These are phyloP conservation scores for Seriola rivoliana DNA, from an alignment of 2,113 vertebrate genomes.

Conservation along the genomic window DNA sequence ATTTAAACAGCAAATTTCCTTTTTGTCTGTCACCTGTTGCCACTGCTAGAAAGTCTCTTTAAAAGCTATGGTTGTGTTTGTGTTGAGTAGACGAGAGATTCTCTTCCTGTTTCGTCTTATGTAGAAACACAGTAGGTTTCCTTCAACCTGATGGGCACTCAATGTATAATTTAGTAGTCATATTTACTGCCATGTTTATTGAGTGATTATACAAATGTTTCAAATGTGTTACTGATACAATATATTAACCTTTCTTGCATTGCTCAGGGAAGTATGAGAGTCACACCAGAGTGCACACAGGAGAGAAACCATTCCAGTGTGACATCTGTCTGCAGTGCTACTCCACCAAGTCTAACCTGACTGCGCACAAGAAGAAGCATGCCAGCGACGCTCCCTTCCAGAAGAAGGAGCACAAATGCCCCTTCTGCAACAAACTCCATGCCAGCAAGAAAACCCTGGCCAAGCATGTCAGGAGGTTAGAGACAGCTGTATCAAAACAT, in stretches of 20 bases:
- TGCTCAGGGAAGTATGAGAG: constrained; percentile 95
- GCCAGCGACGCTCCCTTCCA: constrained; percentile 88
- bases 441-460: constrained; percentile 97
- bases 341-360: constrained; percentile 98
- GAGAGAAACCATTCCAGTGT: constrained; percentile 98
- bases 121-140: not conserved
- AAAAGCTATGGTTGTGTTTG: too few relatives aligned
- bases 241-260: constrained; percentile 15
- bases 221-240: not conserved
- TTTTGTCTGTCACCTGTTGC: not conserved
- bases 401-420: constrained; percentile 97
- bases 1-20: not conserved
- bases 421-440: constrained; percentile 95
- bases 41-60: too few relatives aligned
- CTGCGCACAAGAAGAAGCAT: constrained; percentile 96
- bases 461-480: constrained; percentile 94
- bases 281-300: constrained; percentile 96
- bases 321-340: constrained; percentile 97
- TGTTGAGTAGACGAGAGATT: too few relatives aligned
- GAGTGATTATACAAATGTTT: not conserved
- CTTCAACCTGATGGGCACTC: too few relatives aligned
- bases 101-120: too few relatives aligned
- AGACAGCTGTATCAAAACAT: not conserved
- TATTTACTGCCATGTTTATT: not conserved
- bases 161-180: not conserved